Percentiles rank a stretch among this genome's conserved stretches.
phyloP scores from a whole-genome alignment of 2,113 vertebrate genomes.

The Mystacornis crossleyi region DNA sequence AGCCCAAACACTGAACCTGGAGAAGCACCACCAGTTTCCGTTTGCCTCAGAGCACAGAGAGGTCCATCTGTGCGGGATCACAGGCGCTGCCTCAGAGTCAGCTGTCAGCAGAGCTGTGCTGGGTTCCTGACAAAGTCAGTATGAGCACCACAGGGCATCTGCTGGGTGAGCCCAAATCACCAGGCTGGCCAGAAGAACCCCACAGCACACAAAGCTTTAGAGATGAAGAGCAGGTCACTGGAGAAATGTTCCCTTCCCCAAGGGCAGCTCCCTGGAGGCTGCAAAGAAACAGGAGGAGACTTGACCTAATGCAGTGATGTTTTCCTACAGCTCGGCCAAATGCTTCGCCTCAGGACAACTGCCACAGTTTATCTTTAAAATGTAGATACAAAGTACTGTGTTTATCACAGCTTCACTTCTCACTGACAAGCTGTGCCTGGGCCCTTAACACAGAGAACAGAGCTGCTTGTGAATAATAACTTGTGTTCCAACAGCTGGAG shows the following conservation, averaged over 20 bases:
- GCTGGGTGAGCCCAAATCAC: background rate
- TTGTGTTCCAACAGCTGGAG: background rate
- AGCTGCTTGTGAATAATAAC: background rate
- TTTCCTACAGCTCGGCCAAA: background rate
- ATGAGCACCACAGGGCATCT: background rate
- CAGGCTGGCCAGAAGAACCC: background rate
- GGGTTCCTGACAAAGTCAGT: background rate
- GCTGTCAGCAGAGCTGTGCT: background rate
- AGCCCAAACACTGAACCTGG: background rate
- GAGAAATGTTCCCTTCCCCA: background rate
- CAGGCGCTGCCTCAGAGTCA: rapidly evolving
- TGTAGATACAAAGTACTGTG: background rate
- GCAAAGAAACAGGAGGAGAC: background rate
- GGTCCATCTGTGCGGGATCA: background rate
- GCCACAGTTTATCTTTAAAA: background rate
- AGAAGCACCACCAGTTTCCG: background rate
- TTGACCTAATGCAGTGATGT: background rate
- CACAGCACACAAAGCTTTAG: background rate
- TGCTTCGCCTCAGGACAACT: background rate
- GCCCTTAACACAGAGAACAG: background rate
- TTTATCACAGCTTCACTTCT: background rate
- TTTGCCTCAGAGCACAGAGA: background rate
- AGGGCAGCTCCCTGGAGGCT: background rate
- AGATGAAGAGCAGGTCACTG: background rate
- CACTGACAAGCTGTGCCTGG: background rate